phyloP scores from a whole-genome alignment of 2,797 vertebrate genomes.

The Natrix natrix region DNA sequence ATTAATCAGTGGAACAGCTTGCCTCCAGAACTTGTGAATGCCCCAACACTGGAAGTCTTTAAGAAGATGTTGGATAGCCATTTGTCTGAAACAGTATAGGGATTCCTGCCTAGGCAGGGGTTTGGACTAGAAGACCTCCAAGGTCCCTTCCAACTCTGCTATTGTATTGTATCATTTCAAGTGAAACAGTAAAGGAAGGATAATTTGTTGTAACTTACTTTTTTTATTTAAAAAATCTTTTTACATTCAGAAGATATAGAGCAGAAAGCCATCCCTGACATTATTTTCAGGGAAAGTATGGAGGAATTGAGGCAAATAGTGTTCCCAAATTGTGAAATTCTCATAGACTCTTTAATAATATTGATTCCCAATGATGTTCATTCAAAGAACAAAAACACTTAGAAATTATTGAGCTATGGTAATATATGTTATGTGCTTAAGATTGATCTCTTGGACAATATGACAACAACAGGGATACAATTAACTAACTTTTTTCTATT shows the following conservation, averaged over 20 bases:
- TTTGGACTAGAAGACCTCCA: too few relatives aligned
- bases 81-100: too few relatives aligned
- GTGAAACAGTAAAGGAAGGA: neutral
- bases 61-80: too few relatives aligned
- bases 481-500: neutral
- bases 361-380: neutral
- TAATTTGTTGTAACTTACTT: neutral
- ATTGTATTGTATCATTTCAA: neutral
- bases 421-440: neutral
- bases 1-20: too few relatives aligned
- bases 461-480: neutral
- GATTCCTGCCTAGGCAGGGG: too few relatives aligned
- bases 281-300: neutral
- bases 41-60: too few relatives aligned
- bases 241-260: neutral
- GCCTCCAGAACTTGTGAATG: too few relatives aligned
- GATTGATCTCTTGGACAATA: neutral
- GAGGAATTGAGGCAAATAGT: neutral
- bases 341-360: neutral
- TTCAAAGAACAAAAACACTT: neutral
- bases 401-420: neutral
- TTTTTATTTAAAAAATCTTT: neutral
- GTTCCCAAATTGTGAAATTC: neutral
- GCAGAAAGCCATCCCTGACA: neutral
- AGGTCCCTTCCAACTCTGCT: too few relatives aligned